Evolutionary conservation across 2,113 vertebrate genomes (phyloP).

Genomic region (Loxodonta africana): DNA sequence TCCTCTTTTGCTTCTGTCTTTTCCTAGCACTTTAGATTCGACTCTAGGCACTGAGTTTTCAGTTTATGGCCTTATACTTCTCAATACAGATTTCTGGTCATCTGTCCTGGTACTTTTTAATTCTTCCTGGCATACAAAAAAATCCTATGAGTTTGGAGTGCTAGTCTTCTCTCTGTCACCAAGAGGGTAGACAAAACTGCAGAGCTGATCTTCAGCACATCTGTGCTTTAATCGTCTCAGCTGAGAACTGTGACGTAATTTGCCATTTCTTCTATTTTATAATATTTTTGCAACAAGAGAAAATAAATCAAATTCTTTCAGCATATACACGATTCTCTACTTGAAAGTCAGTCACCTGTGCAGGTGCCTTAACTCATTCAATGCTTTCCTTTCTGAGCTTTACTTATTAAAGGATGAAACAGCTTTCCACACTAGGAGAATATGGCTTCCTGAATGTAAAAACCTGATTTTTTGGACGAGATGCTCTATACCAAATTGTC

Average conservation of each 20-base stretch:
- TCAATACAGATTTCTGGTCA: slow-evolving; percentile 33
- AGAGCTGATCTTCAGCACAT: slow-evolving; percentile 7
- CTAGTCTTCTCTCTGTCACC: slow-evolving; percentile 30
- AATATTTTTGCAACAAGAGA: slow-evolving; percentile 38
- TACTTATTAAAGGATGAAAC: slow-evolving; percentile 68
- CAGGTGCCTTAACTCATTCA: slow-evolving; percentile 51
- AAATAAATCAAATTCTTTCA: slow-evolving; percentile 53
- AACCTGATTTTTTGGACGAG: slow-evolving; percentile 5
- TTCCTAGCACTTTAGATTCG: neutral
- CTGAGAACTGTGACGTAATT: neutral
- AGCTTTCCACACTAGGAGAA: slow-evolving; percentile 27
- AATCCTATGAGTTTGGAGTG: slow-evolving; percentile 33
- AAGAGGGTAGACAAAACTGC: slow-evolving; percentile 7
- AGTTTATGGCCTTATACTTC: neutral
- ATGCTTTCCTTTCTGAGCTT: slow-evolving; percentile 40
- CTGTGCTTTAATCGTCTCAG: slow-evolving; percentile 58
- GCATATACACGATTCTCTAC: slow-evolving; percentile 8
- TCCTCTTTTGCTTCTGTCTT: slow-evolving; percentile 17
- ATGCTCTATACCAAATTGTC: neutral
- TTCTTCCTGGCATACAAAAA: slow-evolving; percentile 39
- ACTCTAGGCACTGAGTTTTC: neutral
- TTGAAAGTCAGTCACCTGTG: slow-evolving; percentile 24
- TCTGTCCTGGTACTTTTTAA: neutral
- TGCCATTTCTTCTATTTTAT: slow-evolving; percentile 45
- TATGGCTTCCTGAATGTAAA: slow-evolving; percentile 61